These are phyloP conservation scores for Gonatopus flavifemur DNA, from an alignment of 1,140 invertebrate genomes.

Conservation along the genomic window DNA sequence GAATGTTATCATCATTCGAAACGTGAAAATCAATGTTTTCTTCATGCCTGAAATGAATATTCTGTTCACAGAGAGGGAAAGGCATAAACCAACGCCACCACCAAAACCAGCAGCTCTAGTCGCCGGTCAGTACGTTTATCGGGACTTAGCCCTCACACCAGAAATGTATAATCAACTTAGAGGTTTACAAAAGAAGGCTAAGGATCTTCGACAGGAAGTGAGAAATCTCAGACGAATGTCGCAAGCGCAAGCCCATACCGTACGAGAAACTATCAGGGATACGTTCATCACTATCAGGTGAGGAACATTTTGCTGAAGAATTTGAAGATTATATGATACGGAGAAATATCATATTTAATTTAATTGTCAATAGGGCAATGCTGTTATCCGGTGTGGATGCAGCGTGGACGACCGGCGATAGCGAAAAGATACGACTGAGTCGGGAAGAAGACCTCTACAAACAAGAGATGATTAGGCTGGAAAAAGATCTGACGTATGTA, in stretches of 20 bases:
- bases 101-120: conserved; percentile 79
- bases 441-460: conserved; percentile 85
- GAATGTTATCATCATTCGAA: too few relatives aligned
- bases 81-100: conserved; percentile 80
- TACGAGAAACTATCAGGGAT: conserved; percentile 88
- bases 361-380: conserved; percentile 67
- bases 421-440: conserved; percentile 69
- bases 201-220: conserved; percentile 86
- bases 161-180: conserved; percentile 86
- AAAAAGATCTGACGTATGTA: conserved; percentile 83
- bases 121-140: conserved; percentile 67
- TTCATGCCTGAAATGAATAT: too few relatives aligned
- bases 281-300: conserved; percentile 81
- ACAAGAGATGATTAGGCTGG: conserved; percentile 85
- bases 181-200: conserved; percentile 84
- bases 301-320: background rate
- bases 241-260: conserved; percentile 85
- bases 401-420: conserved; percentile 62
- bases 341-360: background rate
- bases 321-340: background rate
- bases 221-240: conserved; percentile 85
- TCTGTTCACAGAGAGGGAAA: conserved; percentile 80
- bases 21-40: too few relatives aligned
- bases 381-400: conserved; percentile 66
- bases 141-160: conserved; percentile 71